These are phyloP conservation scores for western clawed frog (Xenopus tropicalis) DNA, from an alignment of 2,113 vertebrate genomes.

Conservation along the genomic window DNA sequence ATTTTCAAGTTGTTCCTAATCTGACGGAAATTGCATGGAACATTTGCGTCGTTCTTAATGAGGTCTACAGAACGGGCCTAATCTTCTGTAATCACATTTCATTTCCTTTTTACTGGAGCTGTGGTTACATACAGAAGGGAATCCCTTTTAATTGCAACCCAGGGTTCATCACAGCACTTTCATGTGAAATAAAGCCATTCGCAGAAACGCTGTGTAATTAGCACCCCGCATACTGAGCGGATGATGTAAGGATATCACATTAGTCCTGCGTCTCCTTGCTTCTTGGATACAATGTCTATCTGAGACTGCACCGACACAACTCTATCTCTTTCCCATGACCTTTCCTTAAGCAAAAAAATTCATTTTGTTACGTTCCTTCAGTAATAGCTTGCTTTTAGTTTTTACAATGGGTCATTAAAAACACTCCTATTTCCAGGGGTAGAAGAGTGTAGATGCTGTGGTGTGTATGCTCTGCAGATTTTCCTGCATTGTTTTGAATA, in stretches of 20 bases:
- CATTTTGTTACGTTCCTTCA: constrained; percentile 36
- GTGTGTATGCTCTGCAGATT: too few relatives aligned
- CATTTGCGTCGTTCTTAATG: constrained; percentile 44
- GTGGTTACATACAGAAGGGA: constrained; percentile 44
- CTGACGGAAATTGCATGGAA: constrained; percentile 44
- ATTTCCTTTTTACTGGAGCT: constrained; percentile 48
- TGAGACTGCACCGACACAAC: constrained; percentile 48
- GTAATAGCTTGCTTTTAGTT: not conserved
- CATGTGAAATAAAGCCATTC: constrained; percentile 18
- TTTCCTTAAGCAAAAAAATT: constrained; percentile 42
- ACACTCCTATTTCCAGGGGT: too few relatives aligned
- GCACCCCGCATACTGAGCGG: constrained; percentile 45
- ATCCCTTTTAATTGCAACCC: constrained; percentile 44
- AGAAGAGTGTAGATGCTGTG: too few relatives aligned
- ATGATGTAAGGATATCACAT: constrained; percentile 49
- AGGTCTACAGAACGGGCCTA: constrained; percentile 37
- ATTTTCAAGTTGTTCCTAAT: constrained; percentile 36
- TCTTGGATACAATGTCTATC: constrained; percentile 7
- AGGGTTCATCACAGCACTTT: constrained; percentile 49
- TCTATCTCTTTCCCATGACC: constrained; percentile 54
- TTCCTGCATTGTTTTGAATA: too few relatives aligned
- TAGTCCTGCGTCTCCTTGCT: constrained; percentile 21
- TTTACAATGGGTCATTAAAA: too few relatives aligned
- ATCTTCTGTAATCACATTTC: constrained; percentile 53
- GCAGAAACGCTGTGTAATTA: constrained; percentile 34